A percentile compares a stretch with the other conserved stretches of the same genome.
These are phyloP conservation scores for Zaprionus camerounensis DNA, from an alignment of 1,140 invertebrate species.

Conservation along the genomic window DNA sequence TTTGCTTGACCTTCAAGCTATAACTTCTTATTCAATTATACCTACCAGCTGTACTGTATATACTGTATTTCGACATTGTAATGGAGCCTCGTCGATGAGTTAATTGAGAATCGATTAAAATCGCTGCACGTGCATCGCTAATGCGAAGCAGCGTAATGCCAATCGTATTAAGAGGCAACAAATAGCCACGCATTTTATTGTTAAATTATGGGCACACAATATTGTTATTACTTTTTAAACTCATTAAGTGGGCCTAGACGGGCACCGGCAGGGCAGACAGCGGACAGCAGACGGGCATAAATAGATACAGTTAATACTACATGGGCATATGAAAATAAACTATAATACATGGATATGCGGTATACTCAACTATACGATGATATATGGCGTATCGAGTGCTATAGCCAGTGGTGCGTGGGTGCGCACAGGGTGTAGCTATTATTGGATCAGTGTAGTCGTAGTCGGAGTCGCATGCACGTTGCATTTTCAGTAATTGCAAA, in stretches of 20 bases:
- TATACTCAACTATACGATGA: background rate
- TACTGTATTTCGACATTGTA: background rate
- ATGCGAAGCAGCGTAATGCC: background rate
- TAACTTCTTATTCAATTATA: background rate
- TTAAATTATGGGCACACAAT: slow-evolving; percentile 34
- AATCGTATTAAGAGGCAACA: slow-evolving; percentile 29
- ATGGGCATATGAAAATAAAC: background rate
- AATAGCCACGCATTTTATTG: slow-evolving; percentile 21
- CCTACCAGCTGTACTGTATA: background rate
- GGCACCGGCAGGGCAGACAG: background rate
- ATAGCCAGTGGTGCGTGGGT: background rate
- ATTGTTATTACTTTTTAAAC: slow-evolving; percentile 46
- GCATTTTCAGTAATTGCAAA: slow-evolving; percentile 58
- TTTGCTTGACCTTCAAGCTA: background rate
- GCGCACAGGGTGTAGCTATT: slow-evolving; percentile 2
- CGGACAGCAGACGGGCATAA: slow-evolving; percentile 15
- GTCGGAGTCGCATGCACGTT: slow-evolving; percentile 20
- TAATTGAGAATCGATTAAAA: background rate
- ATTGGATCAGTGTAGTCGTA: slow-evolving; percentile 18
- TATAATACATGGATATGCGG: background rate
- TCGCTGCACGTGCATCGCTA: slow-evolving; percentile 42
- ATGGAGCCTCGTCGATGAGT: background rate
- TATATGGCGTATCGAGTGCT: background rate
- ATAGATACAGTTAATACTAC: slow-evolving; percentile 19
- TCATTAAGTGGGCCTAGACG: slow-evolving; percentile 29